A percentile compares a stretch with the other conserved stretches of the same genome.
phyloP scores from a whole-genome alignment of 2,113 vertebrate genomes.

The Pteronura brasiliensis region DNA sequence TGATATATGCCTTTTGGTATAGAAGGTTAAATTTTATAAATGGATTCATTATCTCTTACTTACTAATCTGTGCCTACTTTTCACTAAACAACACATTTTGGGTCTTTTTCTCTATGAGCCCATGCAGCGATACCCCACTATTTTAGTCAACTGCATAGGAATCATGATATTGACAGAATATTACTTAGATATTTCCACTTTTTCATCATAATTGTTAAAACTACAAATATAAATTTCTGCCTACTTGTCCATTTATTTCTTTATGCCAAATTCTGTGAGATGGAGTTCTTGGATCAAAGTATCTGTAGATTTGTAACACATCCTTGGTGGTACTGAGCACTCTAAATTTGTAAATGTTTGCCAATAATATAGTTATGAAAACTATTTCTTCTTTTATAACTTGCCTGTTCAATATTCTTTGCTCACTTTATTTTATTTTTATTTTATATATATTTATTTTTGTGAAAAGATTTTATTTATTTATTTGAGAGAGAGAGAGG shows the following conservation, averaged over 20 bases:
- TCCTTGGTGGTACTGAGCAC: neutral
- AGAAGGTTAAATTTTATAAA: neutral
- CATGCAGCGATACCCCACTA: neutral
- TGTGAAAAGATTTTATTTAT: no score
- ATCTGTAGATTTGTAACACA: neutral
- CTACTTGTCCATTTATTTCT: neutral
- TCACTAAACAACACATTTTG: conserved; percentile 6
- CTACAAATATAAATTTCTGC: neutral
- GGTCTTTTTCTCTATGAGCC: neutral
- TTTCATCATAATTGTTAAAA: neutral
- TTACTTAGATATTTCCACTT: neutral
- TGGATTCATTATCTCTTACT: neutral
- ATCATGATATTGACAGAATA: neutral
- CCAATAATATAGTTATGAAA: neutral
- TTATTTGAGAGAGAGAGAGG: no score
- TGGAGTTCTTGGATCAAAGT: neutral
- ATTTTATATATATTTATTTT: no score
- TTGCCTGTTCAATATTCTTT: neutral
- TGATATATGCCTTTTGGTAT: neutral
- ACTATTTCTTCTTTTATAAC: neutral
- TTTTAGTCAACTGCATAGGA: neutral
- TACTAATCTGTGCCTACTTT: neutral
- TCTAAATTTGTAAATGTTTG: conserved; percentile 9
- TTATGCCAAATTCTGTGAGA: neutral
- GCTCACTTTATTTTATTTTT: neutral